Evolutionary conservation across 2,797 vertebrate genomes (phyloP).

Genomic region (Gadopsis marmoratus): DNA sequence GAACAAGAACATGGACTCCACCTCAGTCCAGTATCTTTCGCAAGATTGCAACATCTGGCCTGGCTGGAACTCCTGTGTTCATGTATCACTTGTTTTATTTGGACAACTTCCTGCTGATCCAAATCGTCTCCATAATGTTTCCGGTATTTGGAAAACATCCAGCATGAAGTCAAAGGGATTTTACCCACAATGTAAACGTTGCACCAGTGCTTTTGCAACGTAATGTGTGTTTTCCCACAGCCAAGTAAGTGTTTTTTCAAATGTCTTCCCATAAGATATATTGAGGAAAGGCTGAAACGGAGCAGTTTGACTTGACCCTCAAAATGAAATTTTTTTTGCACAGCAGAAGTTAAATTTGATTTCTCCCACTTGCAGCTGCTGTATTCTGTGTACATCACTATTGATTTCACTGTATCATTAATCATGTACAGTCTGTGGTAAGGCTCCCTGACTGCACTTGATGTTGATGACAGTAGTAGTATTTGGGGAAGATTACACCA

Average conservation of each 20-base stretch:
- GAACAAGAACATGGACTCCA: slow-evolving; percentile 61
- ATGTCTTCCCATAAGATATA: background rate
- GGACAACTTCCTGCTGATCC: slow-evolving; percentile 76
- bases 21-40: slow-evolving; percentile 74
- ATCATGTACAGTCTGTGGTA: slow-evolving; percentile 8
- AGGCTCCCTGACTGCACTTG: background rate
- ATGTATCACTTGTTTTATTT: slow-evolving; percentile 79
- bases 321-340: background rate
- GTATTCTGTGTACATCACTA: background rate
- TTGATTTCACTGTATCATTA: slow-evolving; percentile 22
- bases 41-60: slow-evolving; percentile 80
- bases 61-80: slow-evolving; percentile 61
- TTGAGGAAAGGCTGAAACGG: background rate
- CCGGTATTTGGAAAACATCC: slow-evolving; percentile 57
- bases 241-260: slow-evolving; percentile 2
- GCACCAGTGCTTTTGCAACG: slow-evolving; percentile 10
- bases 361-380: slow-evolving; percentile 56
- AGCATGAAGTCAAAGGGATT: slow-evolving; percentile 32
- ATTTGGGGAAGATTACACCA: background rate
- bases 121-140: slow-evolving; percentile 63
- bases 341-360: slow-evolving; percentile 36
- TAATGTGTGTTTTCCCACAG: slow-evolving; percentile 4
- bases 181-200: slow-evolving; percentile 41
- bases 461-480: background rate
- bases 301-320: slow-evolving; percentile 17